Base-by-base conservation (phyloP, 2,797 vertebrate species). In the Lepus townsendii region DNA sequence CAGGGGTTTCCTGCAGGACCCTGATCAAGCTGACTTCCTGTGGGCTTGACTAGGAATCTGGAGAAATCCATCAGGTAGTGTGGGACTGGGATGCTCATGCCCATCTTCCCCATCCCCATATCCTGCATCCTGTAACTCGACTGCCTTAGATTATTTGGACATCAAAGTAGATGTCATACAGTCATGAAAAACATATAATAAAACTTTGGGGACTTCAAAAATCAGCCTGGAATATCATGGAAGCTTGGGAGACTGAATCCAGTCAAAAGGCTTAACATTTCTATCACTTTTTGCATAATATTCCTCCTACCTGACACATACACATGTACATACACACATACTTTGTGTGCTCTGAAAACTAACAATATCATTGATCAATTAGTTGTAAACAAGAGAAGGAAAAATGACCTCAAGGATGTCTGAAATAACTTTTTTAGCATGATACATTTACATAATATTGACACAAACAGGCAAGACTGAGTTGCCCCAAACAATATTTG, bases 301-400 rank as follows among this genome's bases (percentile, higher is more conserved):
- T 16, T 57, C 14, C 54, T 57, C 54, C 54, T 5, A 17, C 19
- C 60, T 17, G 47, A n/a, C 27, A 11, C 7, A 84, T 2, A 62
- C 10, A 16, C 57, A 2, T 50, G 26, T 12, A 68, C 35, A 30
- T 2, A 32, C 9, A 47, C n/a, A 76, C 12, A 38, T 7, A 83
- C 54, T 83, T 79, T 19, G 19, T 54, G 84, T 78, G 66, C 72
- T 92, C 27, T 79, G 30, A 92, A 30, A 90, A 89, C 30, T 86
- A 71, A 68, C 80, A 71, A 80, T 72, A 42, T 83, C 90, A 83
- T 35, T 91, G 38, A 75, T 26, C 3, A 65, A 52, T 38, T 76
- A 62, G 88, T 69, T 85, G 16, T 77, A 91, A 93, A 78, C 30
- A 72, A 86, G 26, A 83, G 4, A 6, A 14, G 17, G 14, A 4